A percentile compares a stretch with the other conserved stretches of the same genome.
These are phyloP conservation scores for Erebia palarica DNA, from an alignment of 2,888 invertebrate species.

Conservation along the genomic window DNA sequence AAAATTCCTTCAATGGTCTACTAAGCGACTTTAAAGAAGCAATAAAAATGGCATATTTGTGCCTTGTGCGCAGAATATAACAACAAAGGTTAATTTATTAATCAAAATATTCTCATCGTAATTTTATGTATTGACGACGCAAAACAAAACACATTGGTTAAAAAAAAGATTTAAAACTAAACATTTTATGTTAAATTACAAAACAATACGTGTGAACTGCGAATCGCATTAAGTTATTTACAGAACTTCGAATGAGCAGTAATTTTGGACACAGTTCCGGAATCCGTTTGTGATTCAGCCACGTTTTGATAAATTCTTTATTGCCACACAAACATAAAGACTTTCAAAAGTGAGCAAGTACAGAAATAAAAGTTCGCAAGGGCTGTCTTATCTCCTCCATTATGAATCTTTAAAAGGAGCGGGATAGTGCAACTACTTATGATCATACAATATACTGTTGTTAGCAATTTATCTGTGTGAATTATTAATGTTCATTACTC, in stretches of 20 bases:
- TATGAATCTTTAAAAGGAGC: no score
- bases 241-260: not conserved
- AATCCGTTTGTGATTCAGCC: not conserved
- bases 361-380: no score
- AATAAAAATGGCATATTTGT: constrained; percentile 5
- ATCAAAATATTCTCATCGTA: not conserved
- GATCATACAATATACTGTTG: no score
- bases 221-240: not conserved
- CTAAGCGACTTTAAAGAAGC: not conserved
- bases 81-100: constrained; percentile 6
- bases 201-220: not conserved
- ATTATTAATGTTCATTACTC: no score
- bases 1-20: constrained; percentile 1
- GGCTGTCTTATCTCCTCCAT: no score
- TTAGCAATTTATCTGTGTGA: no score
- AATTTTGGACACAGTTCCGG: not conserved
- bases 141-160: not conserved
- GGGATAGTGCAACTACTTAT: no score
- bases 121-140: not conserved
- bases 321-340: no score
- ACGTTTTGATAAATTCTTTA: not conserved
- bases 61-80: not conserved
- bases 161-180: not conserved
- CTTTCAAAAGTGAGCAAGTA: no score
- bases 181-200: not conserved